Percentiles rank a stretch among this genome's conserved stretches.
These are phyloP conservation scores for Dicyrtomina minuta DNA, from an alignment of 2,888 invertebrate genomes.

Conservation along the genomic window DNA sequence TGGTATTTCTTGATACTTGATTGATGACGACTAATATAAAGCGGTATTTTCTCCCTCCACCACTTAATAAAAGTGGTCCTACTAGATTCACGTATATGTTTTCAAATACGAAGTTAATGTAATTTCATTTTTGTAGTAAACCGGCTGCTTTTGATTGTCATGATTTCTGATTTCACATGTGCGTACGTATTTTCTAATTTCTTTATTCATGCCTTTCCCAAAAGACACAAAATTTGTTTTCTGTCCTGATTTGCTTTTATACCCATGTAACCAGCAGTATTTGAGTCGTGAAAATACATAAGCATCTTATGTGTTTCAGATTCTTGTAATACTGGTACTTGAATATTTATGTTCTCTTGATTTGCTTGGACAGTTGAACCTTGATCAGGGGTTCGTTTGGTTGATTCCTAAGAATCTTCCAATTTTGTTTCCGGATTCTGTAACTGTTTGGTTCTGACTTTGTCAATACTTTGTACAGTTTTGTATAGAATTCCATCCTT, in stretches of 20 bases:
- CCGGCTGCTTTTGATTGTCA: slow-evolving; percentile 35
- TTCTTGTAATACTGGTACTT: too few species aligned
- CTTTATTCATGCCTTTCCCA: slow-evolving; percentile 43
- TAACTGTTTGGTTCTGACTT: too few species aligned
- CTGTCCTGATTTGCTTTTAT: slow-evolving; percentile 35
- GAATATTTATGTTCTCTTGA: too few species aligned
- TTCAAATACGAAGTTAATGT: slow-evolving; percentile 27
- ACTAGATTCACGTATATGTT: slow-evolving; percentile 39
- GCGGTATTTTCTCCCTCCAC: slow-evolving; percentile 21
- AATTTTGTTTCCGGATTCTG: too few species aligned
- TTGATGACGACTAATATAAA: slow-evolving; percentile 40
- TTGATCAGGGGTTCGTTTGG: too few species aligned
- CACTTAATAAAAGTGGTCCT: slow-evolving; percentile 35
- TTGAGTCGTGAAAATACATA: slow-evolving; percentile 40
- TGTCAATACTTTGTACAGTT: too few species aligned
- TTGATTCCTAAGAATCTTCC: too few species aligned
- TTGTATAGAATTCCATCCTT: too few species aligned
- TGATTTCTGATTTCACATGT: slow-evolving; percentile 40
- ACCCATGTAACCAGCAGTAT: slow-evolving; percentile 42
- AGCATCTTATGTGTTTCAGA: slow-evolving; percentile 30
- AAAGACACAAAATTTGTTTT: slow-evolving; percentile 32
- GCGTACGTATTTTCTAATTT: slow-evolving; percentile 35
- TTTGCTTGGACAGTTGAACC: too few species aligned
- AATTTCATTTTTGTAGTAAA: slow-evolving; percentile 18
- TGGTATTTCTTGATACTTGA: slow-evolving; percentile 38